A percentile compares a stretch with the other conserved stretches of the same genome.
Evolutionary conservation across 1,140 invertebrate species (phyloP).

Genomic region (Lineus longissimus): DNA sequence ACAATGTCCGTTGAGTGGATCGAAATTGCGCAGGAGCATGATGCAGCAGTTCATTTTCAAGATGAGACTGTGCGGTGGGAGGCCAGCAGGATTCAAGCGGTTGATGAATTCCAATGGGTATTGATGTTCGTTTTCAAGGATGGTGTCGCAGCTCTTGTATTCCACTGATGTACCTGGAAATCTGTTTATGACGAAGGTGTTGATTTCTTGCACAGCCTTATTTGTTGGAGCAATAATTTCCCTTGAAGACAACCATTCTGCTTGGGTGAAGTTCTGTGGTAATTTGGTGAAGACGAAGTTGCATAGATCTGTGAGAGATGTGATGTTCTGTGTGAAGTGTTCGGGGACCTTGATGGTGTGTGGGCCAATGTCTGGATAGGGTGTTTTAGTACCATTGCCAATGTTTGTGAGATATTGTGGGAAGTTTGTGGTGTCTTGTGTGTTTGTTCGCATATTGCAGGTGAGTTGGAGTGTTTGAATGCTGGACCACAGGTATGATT

Average conservation of each 20-base stretch:
- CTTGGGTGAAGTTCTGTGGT: neutral
- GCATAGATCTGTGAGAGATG: neutral
- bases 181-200: conserved; percentile 16
- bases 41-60: conserved; percentile 45
- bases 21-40: conserved; percentile 51
- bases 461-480: neutral
- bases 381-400: neutral
- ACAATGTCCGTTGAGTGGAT: conserved; percentile 29
- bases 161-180: conserved; percentile 15
- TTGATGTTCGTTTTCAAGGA: conserved; percentile 23
- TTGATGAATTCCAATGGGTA: conserved; percentile 50
- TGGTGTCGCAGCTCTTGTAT: conserved; percentile 20
- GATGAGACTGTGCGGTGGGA: conserved; percentile 46
- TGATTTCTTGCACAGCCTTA: conserved; percentile 16
- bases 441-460: neutral
- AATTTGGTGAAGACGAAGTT: too few species aligned
- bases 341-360: neutral
- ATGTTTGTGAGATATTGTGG: neutral
- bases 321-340: neutral
- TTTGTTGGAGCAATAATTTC: conserved; percentile 17
- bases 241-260: neutral
- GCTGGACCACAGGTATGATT: neutral
- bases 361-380: neutral
- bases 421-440: neutral
- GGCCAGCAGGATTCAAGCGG: conserved; percentile 36